Conservation (phyloP, 2,888 invertebrate genomes). For the Trichacis sp. region DNA sequence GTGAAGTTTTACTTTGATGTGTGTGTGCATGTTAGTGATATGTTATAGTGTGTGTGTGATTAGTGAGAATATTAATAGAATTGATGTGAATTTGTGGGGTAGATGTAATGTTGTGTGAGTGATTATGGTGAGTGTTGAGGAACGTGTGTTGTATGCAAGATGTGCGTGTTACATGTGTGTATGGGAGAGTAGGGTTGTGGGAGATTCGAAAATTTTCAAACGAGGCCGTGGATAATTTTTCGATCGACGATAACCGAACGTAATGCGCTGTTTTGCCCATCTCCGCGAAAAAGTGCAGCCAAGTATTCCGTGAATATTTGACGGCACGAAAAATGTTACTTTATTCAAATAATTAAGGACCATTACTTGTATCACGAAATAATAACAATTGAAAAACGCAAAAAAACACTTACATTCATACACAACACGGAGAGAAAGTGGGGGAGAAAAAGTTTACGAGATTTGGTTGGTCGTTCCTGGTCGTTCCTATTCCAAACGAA, state of each 20-base stretch:
- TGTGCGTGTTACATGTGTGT: too few relatives aligned
- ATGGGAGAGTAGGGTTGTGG: too few relatives aligned
- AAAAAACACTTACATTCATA: conserved; percentile 40
- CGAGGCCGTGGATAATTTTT: conserved; percentile 15
- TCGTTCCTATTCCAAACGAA: conserved; percentile 62
- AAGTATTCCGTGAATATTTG: conserved; percentile 69
- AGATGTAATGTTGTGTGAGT: too few relatives aligned
- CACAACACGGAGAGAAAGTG: conserved; percentile 36
- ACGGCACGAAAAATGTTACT: conserved; percentile 64
- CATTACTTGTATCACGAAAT: conserved; percentile 66
- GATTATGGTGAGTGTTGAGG: too few relatives aligned
- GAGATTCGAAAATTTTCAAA: not conserved
- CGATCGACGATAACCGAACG: conserved; percentile 7
- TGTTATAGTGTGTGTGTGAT: too few relatives aligned
- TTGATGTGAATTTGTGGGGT: too few relatives aligned
- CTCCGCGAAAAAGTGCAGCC: conserved; percentile 41
- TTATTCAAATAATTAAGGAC: conserved; percentile 66
- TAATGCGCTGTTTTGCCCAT: conserved; percentile 26
- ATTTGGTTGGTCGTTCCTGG: conserved; percentile 67
- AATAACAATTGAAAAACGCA: conserved; percentile 62
- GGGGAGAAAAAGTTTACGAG: conserved; percentile 37
- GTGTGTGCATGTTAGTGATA: too few relatives aligned
- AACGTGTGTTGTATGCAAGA: too few relatives aligned
- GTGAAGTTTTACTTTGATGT: too few relatives aligned
- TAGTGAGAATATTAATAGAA: too few relatives aligned